phyloP scores from a whole-genome alignment of 2,797 vertebrate species.

The Octomys mimax region DNA sequence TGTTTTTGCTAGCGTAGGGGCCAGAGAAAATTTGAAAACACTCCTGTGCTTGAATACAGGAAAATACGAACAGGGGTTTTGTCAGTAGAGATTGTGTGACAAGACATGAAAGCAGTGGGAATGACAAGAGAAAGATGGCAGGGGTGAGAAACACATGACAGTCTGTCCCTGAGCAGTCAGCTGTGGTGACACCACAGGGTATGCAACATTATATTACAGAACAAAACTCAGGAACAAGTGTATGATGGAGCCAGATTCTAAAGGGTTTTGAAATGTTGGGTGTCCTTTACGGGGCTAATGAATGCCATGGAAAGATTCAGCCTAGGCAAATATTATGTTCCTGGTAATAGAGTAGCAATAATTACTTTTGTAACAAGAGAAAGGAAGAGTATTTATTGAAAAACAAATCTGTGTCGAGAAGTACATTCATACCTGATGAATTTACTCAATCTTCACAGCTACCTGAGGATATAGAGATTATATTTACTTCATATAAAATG shows the following conservation, averaged over 20 bases:
- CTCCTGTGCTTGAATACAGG: background rate
- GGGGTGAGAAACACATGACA: background rate
- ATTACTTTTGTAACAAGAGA: background rate
- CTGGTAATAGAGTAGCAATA: background rate
- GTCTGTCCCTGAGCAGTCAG: background rate
- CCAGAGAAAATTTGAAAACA: background rate
- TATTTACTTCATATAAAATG: background rate
- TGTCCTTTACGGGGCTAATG: background rate
- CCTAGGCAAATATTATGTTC: background rate
- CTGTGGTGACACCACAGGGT: background rate
- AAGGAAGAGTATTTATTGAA: background rate
- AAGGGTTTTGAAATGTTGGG: background rate
- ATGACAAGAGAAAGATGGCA: background rate
- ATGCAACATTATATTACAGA: rapidly evolving
- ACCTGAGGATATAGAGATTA: background rate
- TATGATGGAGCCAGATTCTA: background rate
- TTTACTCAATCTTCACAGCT: background rate
- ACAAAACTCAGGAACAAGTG: background rate
- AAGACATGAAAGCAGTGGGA: background rate
- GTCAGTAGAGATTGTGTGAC: background rate
- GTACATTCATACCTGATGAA: background rate
- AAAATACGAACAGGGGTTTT: background rate
- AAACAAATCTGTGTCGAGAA: background rate
- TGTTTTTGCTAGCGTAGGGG: background rate
- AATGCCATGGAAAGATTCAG: background rate